Percentiles rank a stretch among this genome's conserved stretches.
Evolutionary conservation across 2,113 vertebrate species (phyloP).

Genomic region (Calonectris borealis): DNA sequence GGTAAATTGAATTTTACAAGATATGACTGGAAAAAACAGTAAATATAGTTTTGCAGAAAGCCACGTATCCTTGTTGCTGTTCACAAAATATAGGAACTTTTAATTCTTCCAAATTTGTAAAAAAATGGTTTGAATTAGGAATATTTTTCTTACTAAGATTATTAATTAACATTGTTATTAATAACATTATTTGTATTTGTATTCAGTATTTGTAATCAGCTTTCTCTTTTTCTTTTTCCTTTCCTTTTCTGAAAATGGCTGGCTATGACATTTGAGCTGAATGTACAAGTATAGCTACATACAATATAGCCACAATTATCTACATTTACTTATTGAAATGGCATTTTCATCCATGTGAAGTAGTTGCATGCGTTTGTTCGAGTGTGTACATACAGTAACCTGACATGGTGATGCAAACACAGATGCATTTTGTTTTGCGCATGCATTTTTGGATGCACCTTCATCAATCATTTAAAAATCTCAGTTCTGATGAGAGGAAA

Average conservation of each 20-base stretch:
- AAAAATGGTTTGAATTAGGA: not conserved
- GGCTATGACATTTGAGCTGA: slow-evolving; percentile 60
- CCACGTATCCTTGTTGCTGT: not conserved
- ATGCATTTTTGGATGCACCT: slow-evolving; percentile 55
- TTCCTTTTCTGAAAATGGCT: slow-evolving; percentile 65
- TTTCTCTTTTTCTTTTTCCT: slow-evolving; percentile 61
- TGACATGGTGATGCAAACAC: slow-evolving; percentile 51
- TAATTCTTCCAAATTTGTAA: not conserved
- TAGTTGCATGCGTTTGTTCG: slow-evolving; percentile 59
- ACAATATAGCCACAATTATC: slow-evolving; percentile 35
- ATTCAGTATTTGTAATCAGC: slow-evolving; percentile 53
- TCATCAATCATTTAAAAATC: slow-evolving; percentile 54
- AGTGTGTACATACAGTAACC: slow-evolving; percentile 57
- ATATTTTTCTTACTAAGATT: not conserved
- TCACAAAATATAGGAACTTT: not conserved
- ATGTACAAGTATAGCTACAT: slow-evolving; percentile 66
- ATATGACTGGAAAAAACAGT: not conserved
- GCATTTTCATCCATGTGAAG: slow-evolving; percentile 56
- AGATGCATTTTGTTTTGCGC: slow-evolving; percentile 61
- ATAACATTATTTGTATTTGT: slow-evolving; percentile 28
- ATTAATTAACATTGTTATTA: slow-evolving; percentile 7
- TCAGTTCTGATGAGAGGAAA: slow-evolving; percentile 3
- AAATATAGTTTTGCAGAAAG: not conserved
- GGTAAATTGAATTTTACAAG: not conserved
- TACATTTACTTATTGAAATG: slow-evolving; percentile 51